Conservation (phyloP, 2,797 vertebrate species). For the Megalops cyprinoides region DNA sequence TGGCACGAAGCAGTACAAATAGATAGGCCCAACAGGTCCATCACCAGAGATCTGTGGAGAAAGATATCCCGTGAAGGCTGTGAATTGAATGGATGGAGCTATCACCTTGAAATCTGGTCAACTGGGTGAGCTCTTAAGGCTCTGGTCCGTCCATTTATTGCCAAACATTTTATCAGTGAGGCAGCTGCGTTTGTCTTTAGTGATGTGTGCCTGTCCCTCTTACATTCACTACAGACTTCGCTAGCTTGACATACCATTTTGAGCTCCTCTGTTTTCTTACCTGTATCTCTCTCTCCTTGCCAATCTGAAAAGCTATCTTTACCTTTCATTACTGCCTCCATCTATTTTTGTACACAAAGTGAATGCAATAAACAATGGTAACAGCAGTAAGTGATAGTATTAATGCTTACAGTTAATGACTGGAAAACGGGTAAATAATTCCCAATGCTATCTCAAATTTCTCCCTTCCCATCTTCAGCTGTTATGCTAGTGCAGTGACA, state of each 20-base stretch:
- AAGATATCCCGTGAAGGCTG: conserved; percentile 52
- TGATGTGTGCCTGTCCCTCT: conserved; percentile 31
- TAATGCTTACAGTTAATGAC: too few relatives aligned
- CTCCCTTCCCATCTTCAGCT: neutral
- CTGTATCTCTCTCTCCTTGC: neutral
- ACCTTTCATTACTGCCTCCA: too few relatives aligned
- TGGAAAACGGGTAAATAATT: too few relatives aligned
- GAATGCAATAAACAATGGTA: too few relatives aligned
- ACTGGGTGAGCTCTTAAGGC: conserved; percentile 59
- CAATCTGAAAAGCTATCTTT: too few relatives aligned
- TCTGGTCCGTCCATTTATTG: conserved; percentile 30
- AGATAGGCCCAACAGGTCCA: conserved; percentile 63
- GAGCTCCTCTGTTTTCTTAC: too few relatives aligned
- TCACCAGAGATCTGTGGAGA: conserved; percentile 55
- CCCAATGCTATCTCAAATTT: too few relatives aligned
- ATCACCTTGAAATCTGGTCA: conserved; percentile 56
- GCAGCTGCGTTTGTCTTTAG: too few relatives aligned
- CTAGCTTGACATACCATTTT: neutral
- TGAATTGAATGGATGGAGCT: conserved; percentile 57
- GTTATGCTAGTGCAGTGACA: neutral
- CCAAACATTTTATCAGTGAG: neutral
- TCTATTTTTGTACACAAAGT: too few relatives aligned
- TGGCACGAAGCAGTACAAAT: conserved; percentile 67
- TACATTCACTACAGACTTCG: conserved; percentile 30
- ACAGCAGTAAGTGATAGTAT: too few relatives aligned